phyloP scores from a whole-genome alignment of 2,888 invertebrate species.

The Pelosia muscerda region DNA sequence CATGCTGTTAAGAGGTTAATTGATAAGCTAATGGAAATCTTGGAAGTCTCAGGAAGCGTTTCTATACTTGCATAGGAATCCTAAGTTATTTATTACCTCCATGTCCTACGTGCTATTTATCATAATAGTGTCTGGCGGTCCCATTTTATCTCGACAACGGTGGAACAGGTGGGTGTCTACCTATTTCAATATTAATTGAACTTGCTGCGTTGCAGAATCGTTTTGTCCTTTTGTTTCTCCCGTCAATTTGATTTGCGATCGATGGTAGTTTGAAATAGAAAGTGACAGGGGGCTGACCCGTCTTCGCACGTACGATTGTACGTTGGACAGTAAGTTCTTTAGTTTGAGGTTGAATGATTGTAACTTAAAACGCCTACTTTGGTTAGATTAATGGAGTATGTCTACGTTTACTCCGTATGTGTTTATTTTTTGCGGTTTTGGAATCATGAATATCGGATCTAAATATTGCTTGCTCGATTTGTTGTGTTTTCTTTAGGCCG shows the following conservation, averaged over 20 bases:
- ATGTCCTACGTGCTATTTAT: conserved; percentile 72
- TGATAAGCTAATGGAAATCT: conserved; percentile 56
- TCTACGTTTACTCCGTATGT: too few species aligned
- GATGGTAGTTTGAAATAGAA: conserved; percentile 34
- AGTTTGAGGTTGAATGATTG: neutral
- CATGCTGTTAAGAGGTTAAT: conserved; percentile 55
- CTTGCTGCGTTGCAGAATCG: conserved; percentile 64
- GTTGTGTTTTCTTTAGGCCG: neutral
- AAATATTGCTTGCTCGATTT: neutral
- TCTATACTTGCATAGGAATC: conserved; percentile 50
- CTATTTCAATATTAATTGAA: conserved; percentile 73
- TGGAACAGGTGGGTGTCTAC: conserved; percentile 73
- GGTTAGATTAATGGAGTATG: conserved; percentile 30
- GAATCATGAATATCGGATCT: neutral
- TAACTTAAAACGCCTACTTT: conserved; percentile 23
- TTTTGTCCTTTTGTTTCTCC: conserved; percentile 54
- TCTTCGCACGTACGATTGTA: conserved; percentile 21
- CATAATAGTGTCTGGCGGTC: conserved; percentile 76
- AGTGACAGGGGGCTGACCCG: conserved; percentile 30
- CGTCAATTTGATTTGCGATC: conserved; percentile 36
- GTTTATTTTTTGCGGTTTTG: neutral
- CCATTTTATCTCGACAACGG: conserved; percentile 65
- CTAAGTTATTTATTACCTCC: conserved; percentile 69
- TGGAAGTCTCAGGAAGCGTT: conserved; percentile 49
- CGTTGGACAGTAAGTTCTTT: conserved; percentile 22